Evolutionary conservation across 2,888 invertebrate genomes (phyloP).

Genomic region (Ashinkailepas kermadecensis): DNA sequence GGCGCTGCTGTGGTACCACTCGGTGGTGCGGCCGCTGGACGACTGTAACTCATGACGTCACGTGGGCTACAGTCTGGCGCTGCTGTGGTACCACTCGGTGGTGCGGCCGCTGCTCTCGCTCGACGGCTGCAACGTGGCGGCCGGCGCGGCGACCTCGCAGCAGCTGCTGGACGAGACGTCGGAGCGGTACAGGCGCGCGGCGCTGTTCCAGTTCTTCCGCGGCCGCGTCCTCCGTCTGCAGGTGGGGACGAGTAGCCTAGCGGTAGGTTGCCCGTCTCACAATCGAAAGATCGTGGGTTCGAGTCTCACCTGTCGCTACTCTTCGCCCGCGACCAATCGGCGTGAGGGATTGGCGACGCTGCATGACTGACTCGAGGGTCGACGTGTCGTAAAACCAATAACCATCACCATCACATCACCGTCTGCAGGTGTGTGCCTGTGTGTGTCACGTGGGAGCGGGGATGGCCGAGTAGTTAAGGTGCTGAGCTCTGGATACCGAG

Average conservation of each 20-base stretch:
- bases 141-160: slow-evolving; percentile 51
- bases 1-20: slow-evolving; percentile 59
- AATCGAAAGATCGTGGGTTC: no score
- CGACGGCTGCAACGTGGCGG: slow-evolving; percentile 53
- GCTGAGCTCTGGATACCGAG: no score
- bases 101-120: slow-evolving; percentile 54
- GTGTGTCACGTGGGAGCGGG: no score
- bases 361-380: no score
- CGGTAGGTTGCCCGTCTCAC: no score
- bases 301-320: no score
- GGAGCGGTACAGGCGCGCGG: slow-evolving; percentile 52
- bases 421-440: slow-evolving; percentile 40
- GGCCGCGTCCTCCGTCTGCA: slow-evolving; percentile 55
- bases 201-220: slow-evolving; percentile 58
- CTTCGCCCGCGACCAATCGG: no score
- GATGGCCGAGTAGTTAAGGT: no score
- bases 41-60: no score
- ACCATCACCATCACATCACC: no score
- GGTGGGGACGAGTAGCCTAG: slow-evolving; percentile 45
- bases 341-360: no score
- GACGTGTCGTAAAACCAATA: no score
- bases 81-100: slow-evolving; percentile 46
- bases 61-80: slow-evolving; percentile 44
- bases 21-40: slow-evolving; percentile 52
- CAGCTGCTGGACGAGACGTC: slow-evolving; percentile 50